phyloP scores from a whole-genome alignment of 2,113 vertebrate genomes.

The Hydrochoerus hydrochaeris region DNA sequence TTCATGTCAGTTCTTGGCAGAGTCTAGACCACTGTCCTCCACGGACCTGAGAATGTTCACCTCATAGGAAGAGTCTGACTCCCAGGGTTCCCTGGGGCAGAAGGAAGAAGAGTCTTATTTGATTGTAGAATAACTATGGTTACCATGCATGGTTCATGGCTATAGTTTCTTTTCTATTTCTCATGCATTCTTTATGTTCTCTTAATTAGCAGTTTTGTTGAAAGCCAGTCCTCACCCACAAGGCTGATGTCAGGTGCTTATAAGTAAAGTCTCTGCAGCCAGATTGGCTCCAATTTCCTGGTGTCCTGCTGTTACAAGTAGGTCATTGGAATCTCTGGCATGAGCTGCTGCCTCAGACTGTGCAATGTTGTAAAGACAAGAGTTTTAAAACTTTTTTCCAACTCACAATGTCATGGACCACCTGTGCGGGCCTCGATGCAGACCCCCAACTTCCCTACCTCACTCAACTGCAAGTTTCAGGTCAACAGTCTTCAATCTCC shows the following conservation, averaged over 20 bases:
- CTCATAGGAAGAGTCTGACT: neutral
- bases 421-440: neutral
- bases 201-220: neutral
- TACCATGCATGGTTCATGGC: neutral
- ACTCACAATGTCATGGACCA: neutral
- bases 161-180: neutral
- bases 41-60: neutral
- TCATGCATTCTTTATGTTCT: neutral
- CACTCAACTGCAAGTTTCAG: neutral
- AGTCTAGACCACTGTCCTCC: neutral
- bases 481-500: neutral
- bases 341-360: neutral
- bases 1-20: neutral
- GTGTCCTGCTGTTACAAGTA: neutral
- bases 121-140: neutral
- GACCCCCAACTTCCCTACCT: neutral
- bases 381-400: neutral
- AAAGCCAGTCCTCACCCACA: neutral
- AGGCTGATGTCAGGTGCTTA: neutral
- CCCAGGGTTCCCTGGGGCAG: neutral
- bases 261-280: neutral
- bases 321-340: neutral
- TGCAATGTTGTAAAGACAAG: neutral
- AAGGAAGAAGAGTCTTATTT: neutral
- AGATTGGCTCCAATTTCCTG: neutral